Conservation (phyloP, 2,888 invertebrate species). For the Dicycla oo region DNA sequence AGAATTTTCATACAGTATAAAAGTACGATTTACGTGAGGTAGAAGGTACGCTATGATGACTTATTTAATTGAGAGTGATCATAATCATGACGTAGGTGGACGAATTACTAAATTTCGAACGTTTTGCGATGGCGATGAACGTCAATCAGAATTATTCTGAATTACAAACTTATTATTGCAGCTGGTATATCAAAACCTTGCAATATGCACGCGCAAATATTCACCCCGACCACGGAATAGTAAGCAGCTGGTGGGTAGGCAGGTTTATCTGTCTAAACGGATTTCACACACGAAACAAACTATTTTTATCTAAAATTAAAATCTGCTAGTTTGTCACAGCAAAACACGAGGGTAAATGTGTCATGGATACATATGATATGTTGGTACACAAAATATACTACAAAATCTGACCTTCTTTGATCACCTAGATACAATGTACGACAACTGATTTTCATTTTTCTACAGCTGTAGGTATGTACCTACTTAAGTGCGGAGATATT, state of each 20-base stretch:
- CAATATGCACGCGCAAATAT: not conserved
- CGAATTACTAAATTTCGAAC: too few species aligned
- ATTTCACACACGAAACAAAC: slow-evolving; percentile 31
- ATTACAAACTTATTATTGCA: not conserved
- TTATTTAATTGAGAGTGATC: too few species aligned
- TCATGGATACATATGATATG: not conserved
- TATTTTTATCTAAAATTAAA: slow-evolving; percentile 64
- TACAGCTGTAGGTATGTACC: too few species aligned
- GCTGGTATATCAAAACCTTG: not conserved
- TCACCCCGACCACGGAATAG: not conserved
- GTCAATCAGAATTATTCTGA: too few species aligned
- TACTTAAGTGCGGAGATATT: too few species aligned
- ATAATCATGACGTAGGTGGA: too few species aligned
- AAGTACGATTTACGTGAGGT: too few species aligned
- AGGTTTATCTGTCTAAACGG: slow-evolving; percentile 13
- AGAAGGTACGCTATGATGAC: too few species aligned
- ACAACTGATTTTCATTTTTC: too few species aligned
- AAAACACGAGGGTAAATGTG: slow-evolving; percentile 3
- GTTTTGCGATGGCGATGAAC: too few species aligned
- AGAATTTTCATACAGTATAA: too few species aligned
- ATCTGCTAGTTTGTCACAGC: slow-evolving; percentile 34
- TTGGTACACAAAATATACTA: not conserved
- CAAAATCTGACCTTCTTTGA: not conserved
- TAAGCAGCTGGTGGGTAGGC: not conserved
- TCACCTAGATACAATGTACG: too few species aligned